These are phyloP conservation scores for Drosophila burlai DNA, from an alignment of 1,140 invertebrate species.

Conservation along the genomic window DNA sequence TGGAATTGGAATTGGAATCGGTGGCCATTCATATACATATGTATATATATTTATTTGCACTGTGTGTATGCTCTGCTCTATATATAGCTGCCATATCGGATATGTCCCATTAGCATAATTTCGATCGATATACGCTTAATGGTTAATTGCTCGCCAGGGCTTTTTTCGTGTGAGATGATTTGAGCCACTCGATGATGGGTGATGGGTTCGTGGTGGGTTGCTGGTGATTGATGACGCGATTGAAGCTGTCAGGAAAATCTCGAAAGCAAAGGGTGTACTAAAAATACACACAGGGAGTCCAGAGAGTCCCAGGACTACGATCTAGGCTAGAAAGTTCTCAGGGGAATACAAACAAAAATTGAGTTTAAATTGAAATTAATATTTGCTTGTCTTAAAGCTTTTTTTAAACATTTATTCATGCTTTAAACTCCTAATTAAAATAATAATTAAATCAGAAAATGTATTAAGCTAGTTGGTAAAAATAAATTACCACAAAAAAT, in stretches of 20 bases:
- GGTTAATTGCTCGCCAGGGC: conserved; percentile 33
- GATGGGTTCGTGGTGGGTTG: no score
- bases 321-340: neutral
- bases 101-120: conserved; percentile 50
- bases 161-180: conserved; percentile 8
- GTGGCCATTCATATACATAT: neutral
- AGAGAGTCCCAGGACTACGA: neutral
- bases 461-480: neutral
- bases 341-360: neutral
- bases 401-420: neutral
- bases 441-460: neutral
- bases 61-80: conserved; percentile 4
- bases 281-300: neutral
- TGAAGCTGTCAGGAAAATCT: conserved; percentile 8
- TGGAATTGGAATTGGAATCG: conserved; percentile 1
- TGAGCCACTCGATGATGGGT: conserved; percentile 12
- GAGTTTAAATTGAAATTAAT: neutral
- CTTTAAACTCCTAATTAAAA: neutral
- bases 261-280: neutral
- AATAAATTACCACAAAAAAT: neutral
- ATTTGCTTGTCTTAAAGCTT: neutral
- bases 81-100: conserved; percentile 19
- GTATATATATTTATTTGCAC: neutral
- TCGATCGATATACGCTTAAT: conserved; percentile 32
- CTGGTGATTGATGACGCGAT: conserved; percentile 14